These are phyloP conservation scores for Listrodromus nycthemerus DNA, from an alignment of 2,888 invertebrate genomes.

Conservation along the genomic window DNA sequence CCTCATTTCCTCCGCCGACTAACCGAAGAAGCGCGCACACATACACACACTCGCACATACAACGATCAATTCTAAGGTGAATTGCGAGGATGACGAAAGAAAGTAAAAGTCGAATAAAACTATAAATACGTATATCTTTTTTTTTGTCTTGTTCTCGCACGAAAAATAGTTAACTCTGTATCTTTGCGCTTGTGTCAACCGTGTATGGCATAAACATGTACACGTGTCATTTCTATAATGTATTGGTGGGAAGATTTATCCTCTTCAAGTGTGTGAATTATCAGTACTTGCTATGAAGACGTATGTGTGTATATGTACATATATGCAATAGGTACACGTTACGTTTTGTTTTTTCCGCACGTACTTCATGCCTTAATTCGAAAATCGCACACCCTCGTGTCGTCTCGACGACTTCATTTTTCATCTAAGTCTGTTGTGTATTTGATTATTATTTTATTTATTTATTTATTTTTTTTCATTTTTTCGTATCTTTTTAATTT, in stretches of 20 bases:
- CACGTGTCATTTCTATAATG: constrained; percentile 60
- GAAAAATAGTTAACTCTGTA: constrained; percentile 71
- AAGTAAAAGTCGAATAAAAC: constrained; percentile 63
- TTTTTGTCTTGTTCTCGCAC: constrained; percentile 63
- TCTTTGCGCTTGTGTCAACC: constrained; percentile 54
- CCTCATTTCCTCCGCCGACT: constrained; percentile 15
- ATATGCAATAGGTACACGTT: constrained; percentile 58
- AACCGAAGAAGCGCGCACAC: constrained; percentile 15
- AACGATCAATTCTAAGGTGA: constrained; percentile 33
- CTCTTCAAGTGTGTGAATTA: constrained; percentile 40
- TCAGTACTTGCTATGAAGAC: constrained; percentile 72
- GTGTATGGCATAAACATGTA: constrained; percentile 61
- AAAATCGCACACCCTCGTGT: constrained; percentile 4
- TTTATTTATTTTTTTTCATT: constrained; percentile 1
- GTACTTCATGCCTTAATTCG: constrained; percentile 26
- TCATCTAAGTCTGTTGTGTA: constrained; percentile 22
- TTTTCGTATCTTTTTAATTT: background rate
- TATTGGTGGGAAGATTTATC: constrained; percentile 45
- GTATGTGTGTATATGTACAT: constrained; percentile 63
- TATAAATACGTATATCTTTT: constrained; percentile 71
- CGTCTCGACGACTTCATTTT: constrained; percentile 20
- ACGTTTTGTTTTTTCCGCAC: constrained; percentile 48
- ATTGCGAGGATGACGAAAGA: constrained; percentile 60
- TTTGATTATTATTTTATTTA: background rate
- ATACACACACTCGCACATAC: background rate